A percentile compares a stretch with the other conserved stretches of the same genome.
Conservation (phyloP, 2,113 vertebrate species). For the Plecturocebus donacophilus region DNA sequence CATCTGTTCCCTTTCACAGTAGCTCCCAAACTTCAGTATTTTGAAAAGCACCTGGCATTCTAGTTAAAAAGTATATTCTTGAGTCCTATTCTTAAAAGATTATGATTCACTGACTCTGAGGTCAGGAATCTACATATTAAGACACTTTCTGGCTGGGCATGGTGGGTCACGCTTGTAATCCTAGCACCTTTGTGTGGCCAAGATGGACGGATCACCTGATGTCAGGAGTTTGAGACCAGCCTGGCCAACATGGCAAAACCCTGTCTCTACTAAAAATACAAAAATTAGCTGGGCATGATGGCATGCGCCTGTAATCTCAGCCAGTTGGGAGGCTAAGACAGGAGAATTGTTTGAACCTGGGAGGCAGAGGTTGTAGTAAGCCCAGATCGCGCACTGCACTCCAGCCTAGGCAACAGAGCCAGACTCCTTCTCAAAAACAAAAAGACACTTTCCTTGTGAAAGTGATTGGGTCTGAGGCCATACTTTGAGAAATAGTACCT, state of each 20-base stretch:
- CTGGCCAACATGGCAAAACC: not conserved
- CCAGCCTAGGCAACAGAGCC: too few relatives aligned
- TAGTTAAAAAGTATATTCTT: not conserved
- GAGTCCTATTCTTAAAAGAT: not conserved
- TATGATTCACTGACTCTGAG: not conserved
- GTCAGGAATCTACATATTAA: not conserved
- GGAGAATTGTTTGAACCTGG: not conserved
- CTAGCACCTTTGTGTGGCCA: not conserved
- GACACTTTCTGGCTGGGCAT: not conserved
- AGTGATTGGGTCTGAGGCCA: not conserved
- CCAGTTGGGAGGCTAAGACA: too few relatives aligned
- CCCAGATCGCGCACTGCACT: too few relatives aligned
- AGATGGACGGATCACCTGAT: too few relatives aligned
- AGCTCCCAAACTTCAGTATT: slow-evolving; percentile 4
- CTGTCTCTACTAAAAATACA: not conserved
- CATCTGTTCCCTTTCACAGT: not conserved
- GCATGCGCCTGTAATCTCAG: too few relatives aligned
- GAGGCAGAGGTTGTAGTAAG: too few relatives aligned
- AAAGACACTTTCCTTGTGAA: not conserved
- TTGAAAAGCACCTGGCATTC: not conserved
- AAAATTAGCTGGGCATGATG: too few relatives aligned
- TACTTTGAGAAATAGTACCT: not conserved
- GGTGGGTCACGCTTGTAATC: not conserved
- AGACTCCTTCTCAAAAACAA: not conserved
- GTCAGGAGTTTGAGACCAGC: not conserved